Base-by-base conservation (phyloP, 2,888 invertebrate genomes). In the Leptopilina drosophilae region DNA sequence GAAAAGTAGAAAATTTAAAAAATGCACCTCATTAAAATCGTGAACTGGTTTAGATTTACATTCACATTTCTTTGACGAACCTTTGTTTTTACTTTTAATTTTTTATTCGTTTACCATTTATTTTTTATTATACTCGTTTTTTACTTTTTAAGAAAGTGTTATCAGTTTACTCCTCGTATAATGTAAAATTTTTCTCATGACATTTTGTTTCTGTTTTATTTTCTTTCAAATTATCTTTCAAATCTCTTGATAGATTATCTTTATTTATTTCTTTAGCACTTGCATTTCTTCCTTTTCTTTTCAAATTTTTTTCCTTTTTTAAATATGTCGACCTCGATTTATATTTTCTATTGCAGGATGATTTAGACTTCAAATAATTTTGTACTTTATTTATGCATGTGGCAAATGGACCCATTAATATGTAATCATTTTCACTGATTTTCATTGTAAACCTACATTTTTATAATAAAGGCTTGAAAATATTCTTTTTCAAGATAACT, bases 341-440 rank as follows among this genome's bases (percentile, higher is more conserved):
- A 26, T 5, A 14, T 14, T 53, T 69, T 53, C 53, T 69, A 9
- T 9, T n/a, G 14, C 53, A 9, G 9, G 15, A 66, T 8, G 46
- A 20, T 26, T 53, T 12, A 7, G 14, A 0, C 26, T 8, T 56
- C 78, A 81, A 0, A 76, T 40, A 0, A 46, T 73, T 40, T 20
- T 33, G 15, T 7, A 20, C 53, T 8, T 64, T 64, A 4, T 62
- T 62, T 14, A 81, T 3, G 26, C 53, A 65, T 40, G 75, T 78
- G 9, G 84, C 86, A 46, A 83, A 66, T 4, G 88, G 85, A 3
- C 87, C 88, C 8, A 87, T 53, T 0, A 87, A 80, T 6, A 82
- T 75, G 64, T 87, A 88, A 26, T 83, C 79, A 9, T 88, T 81
- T 5, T 67, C 26, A 26, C 83, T 56, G 15, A 85, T 76, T 66